Conservation (phyloP, 2,888 invertebrate species). For the Caenorhabditis wallacei region DNA sequence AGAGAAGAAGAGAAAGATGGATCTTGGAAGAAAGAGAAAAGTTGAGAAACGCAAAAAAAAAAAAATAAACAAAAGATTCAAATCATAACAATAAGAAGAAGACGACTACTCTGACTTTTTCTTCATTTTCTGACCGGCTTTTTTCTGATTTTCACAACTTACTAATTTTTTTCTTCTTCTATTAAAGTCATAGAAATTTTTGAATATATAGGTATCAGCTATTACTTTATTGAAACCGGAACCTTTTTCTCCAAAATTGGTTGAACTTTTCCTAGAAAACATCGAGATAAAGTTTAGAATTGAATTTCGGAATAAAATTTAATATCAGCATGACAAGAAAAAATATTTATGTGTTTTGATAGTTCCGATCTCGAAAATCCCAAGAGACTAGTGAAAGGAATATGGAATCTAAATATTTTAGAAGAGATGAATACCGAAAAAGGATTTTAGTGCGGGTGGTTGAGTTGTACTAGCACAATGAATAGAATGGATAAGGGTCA, state of each 20-base stretch:
- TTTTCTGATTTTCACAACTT: neutral
- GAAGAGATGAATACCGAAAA: neutral
- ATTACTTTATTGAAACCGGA: no score
- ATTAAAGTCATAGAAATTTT: no score
- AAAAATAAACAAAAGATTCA: constrained; percentile 52
- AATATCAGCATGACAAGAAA: neutral
- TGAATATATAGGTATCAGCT: no score
- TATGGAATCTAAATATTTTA: neutral
- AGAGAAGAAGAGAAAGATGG: neutral
- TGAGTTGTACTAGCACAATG: no score
- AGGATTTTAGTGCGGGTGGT: neutral
- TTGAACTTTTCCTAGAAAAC: neutral
- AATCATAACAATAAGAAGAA: constrained; percentile 37
- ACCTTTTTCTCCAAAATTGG: neutral
- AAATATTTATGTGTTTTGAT: constrained; percentile 12
- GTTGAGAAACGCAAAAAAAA: neutral
- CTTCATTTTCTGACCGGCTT: neutral
- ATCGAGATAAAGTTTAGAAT: neutral
- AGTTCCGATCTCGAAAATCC: neutral
- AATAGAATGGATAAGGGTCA: no score
- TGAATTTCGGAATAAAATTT: constrained; percentile 8
- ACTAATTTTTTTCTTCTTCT: neutral
- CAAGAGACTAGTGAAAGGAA: constrained; percentile 20
- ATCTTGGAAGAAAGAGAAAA: neutral
- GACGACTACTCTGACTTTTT: neutral